A percentile compares a stretch with the other conserved stretches of the same genome.
Conservation (phyloP, 1,140 invertebrate species). For the Drosophila dunni region DNA sequence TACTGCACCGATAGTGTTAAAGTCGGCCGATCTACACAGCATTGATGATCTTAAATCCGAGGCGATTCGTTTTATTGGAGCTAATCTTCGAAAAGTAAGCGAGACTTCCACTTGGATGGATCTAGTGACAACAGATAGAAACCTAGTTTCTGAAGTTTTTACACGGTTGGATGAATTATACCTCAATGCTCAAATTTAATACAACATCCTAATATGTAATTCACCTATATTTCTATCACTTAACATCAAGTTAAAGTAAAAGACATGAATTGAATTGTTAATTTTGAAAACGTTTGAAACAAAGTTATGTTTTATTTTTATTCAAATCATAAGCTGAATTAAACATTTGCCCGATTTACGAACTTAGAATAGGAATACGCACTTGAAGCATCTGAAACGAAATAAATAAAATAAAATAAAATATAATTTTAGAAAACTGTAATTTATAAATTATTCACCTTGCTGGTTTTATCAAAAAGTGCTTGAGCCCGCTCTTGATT, state of each 20-base stretch:
- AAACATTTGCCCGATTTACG: not conserved
- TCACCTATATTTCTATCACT: too few species aligned
- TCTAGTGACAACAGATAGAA: not conserved
- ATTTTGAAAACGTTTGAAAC: too few species aligned
- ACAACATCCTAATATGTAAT: too few species aligned
- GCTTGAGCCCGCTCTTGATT: constrained; percentile 87
- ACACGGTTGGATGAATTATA: too few species aligned
- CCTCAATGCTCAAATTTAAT: too few species aligned
- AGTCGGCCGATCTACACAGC: not conserved
- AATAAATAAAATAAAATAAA: not conserved
- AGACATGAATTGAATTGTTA: too few species aligned
- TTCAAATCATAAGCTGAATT: too few species aligned
- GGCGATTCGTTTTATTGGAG: not conserved
- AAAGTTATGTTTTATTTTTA: too few species aligned
- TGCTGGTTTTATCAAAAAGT: constrained; percentile 86
- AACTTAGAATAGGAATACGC: constrained; percentile 62
- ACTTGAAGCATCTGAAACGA: constrained; percentile 77
- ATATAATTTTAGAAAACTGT: not conserved
- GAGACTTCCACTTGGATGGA: not conserved
- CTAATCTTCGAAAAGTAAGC: not conserved
- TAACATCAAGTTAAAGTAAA: too few species aligned
- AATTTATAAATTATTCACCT: constrained; percentile 38
- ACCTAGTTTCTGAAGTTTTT: too few species aligned
- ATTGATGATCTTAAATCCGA: not conserved
- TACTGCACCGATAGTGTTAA: not conserved